These are phyloP conservation scores for Boleophthalmus pectinirostris DNA, from an alignment of 2,113 vertebrate genomes.

Conservation along the genomic window DNA sequence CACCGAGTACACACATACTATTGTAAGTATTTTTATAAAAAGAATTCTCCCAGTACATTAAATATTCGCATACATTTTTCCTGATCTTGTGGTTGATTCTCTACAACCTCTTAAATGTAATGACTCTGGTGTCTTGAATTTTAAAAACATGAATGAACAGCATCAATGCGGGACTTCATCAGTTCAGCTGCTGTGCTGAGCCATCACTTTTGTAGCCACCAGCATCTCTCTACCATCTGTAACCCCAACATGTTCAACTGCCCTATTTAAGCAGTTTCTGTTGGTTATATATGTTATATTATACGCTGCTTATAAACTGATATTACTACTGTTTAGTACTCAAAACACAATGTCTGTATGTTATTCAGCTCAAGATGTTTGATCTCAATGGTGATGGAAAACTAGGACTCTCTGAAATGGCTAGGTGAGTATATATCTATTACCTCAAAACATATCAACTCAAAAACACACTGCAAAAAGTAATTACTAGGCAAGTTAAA, in stretches of 20 bases:
- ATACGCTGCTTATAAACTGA: neutral
- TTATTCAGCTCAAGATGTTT: slow-evolving; percentile 89
- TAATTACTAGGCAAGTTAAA: too few species aligned
- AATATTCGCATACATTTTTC: neutral
- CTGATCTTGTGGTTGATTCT: neutral
- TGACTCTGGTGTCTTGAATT: slow-evolving; percentile 7
- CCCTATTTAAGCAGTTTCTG: slow-evolving; percentile 12
- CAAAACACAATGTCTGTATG: neutral
- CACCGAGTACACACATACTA: slow-evolving; percentile 94
- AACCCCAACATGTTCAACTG: neutral
- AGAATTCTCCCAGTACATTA: neutral
- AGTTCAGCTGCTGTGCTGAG: slow-evolving; percentile 26
- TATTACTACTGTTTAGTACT: neutral
- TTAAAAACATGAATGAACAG: slow-evolving; percentile 14
- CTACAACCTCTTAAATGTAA: slow-evolving; percentile 9
- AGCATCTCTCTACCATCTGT: neutral
- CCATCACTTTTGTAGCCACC: slow-evolving; percentile 11
- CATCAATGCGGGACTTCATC: slow-evolving; percentile 5
- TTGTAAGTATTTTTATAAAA: slow-evolving; percentile 78
- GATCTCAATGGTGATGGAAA: slow-evolving; percentile 94
- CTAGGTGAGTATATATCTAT: slow-evolving; percentile 79
- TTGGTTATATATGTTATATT: neutral
- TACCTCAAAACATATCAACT: neutral
- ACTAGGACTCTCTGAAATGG: slow-evolving; percentile 94
- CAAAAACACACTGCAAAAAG: neutral